These are phyloP conservation scores for Hippocampus barbouri DNA, from an alignment of 2,113 vertebrate species.

Conservation along the genomic window DNA sequence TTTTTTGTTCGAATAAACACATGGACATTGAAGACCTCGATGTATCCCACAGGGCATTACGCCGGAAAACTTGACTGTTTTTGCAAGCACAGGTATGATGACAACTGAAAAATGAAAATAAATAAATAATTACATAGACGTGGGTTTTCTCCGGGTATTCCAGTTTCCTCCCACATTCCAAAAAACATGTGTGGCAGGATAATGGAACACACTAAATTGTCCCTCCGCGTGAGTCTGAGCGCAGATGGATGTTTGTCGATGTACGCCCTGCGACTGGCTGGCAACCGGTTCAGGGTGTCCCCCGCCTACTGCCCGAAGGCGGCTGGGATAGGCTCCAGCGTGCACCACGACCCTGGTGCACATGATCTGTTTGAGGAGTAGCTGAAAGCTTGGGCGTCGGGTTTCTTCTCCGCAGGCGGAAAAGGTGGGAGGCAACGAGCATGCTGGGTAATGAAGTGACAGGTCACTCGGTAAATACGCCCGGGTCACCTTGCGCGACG, in stretches of 20 bases:
- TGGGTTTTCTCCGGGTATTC: too few relatives aligned
- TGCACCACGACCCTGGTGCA: slow-evolving; percentile 6
- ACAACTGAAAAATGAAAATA: too few relatives aligned
- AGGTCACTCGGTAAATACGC: slow-evolving; percentile 97
- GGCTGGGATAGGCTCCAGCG: too few relatives aligned
- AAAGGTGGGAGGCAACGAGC: slow-evolving; percentile 81
- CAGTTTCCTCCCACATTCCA: too few relatives aligned
- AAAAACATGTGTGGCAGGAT: too few relatives aligned
- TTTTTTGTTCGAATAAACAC: neutral
- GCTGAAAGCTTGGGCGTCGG: slow-evolving; percentile 74
- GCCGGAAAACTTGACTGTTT: neutral
- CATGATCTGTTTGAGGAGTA: slow-evolving; percentile 40
- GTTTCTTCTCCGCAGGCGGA: slow-evolving; percentile 86
- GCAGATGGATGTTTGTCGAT: too few relatives aligned
- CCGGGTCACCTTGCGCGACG: slow-evolving; percentile 76
- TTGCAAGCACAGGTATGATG: neutral
- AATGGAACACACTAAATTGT: too few relatives aligned
- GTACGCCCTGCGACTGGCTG: too few relatives aligned
- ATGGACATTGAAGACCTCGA: neutral
- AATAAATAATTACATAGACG: too few relatives aligned
- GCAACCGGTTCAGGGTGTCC: too few relatives aligned
- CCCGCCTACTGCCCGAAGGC: too few relatives aligned
- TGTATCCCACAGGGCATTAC: neutral
- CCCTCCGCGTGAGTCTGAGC: too few relatives aligned
- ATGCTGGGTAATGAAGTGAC: slow-evolving; percentile 95